phyloP scores from a whole-genome alignment of 1,140 invertebrate species.

The Trichomalopsis sarcophagae region DNA sequence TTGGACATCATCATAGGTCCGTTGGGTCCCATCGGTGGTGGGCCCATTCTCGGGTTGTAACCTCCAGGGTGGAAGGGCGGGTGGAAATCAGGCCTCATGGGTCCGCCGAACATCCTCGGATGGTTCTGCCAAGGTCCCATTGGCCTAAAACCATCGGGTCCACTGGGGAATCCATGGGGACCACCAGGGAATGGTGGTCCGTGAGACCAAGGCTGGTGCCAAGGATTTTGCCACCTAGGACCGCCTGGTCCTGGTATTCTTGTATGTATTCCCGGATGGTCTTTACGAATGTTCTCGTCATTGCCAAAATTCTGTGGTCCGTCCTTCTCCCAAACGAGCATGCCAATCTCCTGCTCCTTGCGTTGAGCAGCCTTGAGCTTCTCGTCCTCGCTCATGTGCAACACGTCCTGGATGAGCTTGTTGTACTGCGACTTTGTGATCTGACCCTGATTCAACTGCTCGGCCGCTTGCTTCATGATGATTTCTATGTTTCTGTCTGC shows the following conservation, averaged over 20 bases:
- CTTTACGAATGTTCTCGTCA: slow-evolving; percentile 39
- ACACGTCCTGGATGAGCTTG: slow-evolving; percentile 84
- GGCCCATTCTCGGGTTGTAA: slow-evolving; percentile 66
- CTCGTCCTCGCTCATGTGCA: slow-evolving; percentile 86
- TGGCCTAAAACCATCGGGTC: slow-evolving; percentile 60
- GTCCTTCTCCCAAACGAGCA: slow-evolving; percentile 53
- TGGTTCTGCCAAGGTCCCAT: slow-evolving; percentile 69
- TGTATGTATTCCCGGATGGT: slow-evolving; percentile 47
- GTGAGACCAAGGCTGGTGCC: slow-evolving; percentile 70
- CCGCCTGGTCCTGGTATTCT: slow-evolving; percentile 56
- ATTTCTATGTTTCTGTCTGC: slow-evolving; percentile 78
- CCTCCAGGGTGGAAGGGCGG: slow-evolving; percentile 64
- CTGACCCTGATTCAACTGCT: slow-evolving; percentile 83
- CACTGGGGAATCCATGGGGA: slow-evolving; percentile 57
- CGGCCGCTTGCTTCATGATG: slow-evolving; percentile 89
- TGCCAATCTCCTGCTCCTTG: slow-evolving; percentile 73
- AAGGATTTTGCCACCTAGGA: slow-evolving; percentile 70
- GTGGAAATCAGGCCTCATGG: slow-evolving; percentile 29
- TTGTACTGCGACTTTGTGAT: slow-evolving; percentile 88
- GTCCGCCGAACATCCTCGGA: slow-evolving; percentile 50
- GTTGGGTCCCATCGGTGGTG: slow-evolving; percentile 63
- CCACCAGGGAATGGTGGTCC: slow-evolving; percentile 53
- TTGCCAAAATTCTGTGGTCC: background rate
- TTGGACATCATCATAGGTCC: slow-evolving; percentile 67
- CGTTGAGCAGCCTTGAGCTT: slow-evolving; percentile 85